Base-by-base conservation (phyloP, 1,140 invertebrate genomes). In the Aphaenogaster floridana region DNA sequence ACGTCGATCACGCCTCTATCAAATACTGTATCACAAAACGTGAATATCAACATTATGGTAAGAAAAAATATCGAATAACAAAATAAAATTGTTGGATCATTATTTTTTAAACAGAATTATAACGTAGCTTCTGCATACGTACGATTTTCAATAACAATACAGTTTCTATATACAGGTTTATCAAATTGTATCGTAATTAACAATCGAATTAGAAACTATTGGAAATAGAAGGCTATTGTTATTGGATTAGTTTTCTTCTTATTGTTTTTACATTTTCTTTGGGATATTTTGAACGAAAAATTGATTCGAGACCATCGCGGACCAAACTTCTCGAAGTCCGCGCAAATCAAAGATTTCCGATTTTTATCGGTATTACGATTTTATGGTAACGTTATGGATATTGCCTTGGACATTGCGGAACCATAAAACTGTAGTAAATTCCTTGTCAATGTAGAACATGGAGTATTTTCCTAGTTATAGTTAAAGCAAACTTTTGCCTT, bases 381-480 rank as follows among this genome's bases (percentile, higher is more conserved):
- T 79, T 59, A 66, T 42, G 52, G n/a, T 57, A 54, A 45, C 45
- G n/a, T 88, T 86, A 72, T 45, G 57, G 48, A 34, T 54, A 71
- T 68, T 45, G 59, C 48, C 9, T 42, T 3, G 36, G 50, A 86
- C 17, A 28, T 69, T 9, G 36, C 9, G 21, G 17, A 59, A 17
- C 59, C 52, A 39, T 86, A 87, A 88, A 81, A 71, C 45, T 50
- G 34, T 21, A 61, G 6, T 87, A 89, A 89, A 88, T 28, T 50
- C 15, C 17, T 8, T 42, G 57, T 57, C 64, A 59, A 50, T 21
- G 13, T 50, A 54, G 28, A 71, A 71, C 50, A 81, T 17, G 48
- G 7, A 45, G 1, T 39, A 45, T 71, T 81, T 78, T 81, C 36
- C 28, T 45, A 45, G 9, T 36, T 45, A 28, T 59, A 50, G n/a